Percentiles rank a stretch among this genome's conserved stretches.
These are phyloP conservation scores for Elanus axillaris DNA, from an alignment of 2,113 vertebrate species.

Conservation along the genomic window DNA sequence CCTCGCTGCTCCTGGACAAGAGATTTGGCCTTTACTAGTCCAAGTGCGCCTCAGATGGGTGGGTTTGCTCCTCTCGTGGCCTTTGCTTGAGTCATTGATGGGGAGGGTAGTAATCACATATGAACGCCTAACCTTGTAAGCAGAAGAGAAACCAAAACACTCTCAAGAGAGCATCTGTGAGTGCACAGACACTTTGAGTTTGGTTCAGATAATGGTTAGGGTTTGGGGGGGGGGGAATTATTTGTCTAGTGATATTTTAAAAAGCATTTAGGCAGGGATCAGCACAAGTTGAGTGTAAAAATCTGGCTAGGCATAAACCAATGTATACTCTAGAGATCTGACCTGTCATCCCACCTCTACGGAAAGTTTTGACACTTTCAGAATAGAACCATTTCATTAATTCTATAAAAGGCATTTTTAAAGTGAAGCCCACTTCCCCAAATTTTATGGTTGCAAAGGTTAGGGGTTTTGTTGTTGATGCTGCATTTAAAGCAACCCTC, in stretches of 20 bases:
- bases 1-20: too few relatives aligned
- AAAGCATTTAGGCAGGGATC: neutral
- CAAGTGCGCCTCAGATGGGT: too few relatives aligned
- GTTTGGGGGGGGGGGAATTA: too few relatives aligned
- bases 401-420: neutral
- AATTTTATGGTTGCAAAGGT: neutral
- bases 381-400: neutral
- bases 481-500: neutral
- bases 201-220: too few relatives aligned
- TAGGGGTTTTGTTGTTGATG: neutral
- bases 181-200: too few relatives aligned
- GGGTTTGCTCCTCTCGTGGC: too few relatives aligned
- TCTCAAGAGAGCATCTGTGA: too few relatives aligned
- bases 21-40: too few relatives aligned
- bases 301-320: neutral
- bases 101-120: too few relatives aligned
- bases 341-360: neutral
- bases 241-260: neutral
- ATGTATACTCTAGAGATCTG: neutral
- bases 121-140: too few relatives aligned
- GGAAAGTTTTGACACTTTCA: neutral
- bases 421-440: neutral
- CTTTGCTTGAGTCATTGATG: too few relatives aligned
- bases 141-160: too few relatives aligned
- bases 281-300: neutral